Conservation (phyloP, 2,113 vertebrate genomes). For the Potamarius usumacintae region DNA sequence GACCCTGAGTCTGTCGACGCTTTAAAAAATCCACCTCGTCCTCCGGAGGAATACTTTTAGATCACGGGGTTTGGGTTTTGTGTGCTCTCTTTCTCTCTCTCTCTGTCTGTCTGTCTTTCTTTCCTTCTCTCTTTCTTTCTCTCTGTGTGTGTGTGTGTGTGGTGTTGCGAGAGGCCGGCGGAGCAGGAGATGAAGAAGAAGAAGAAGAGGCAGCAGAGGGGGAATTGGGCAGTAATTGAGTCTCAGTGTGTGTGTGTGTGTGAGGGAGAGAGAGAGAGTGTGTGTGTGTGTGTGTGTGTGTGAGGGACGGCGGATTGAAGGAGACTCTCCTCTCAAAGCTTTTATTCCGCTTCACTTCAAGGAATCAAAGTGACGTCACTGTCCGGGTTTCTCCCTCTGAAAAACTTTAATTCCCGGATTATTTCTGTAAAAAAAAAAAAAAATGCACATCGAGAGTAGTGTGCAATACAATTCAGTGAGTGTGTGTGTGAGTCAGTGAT, state of each 20-base stretch:
- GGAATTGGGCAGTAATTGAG: conserved; percentile 78
- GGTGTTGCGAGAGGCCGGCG: conserved; percentile 73
- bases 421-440: not conserved
- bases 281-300: conserved; percentile 67
- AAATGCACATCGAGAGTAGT: not conserved
- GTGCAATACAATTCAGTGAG: too few species aligned
- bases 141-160: conserved; percentile 49
- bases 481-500: too few species aligned
- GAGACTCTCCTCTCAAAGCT: conserved; percentile 85
- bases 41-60: conserved; percentile 68
- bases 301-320: conserved; percentile 85
- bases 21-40: conserved; percentile 28
- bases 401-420: conserved; percentile 73
- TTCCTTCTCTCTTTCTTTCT: conserved; percentile 53
- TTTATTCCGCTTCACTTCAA: conserved; percentile 91
- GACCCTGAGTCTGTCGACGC: not conserved
- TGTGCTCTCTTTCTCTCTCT: conserved; percentile 6
- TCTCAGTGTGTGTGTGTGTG: conserved; percentile 68
- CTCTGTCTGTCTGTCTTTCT: conserved; percentile 60
- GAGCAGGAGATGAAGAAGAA: conserved; percentile 76
- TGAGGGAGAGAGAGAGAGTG: conserved; percentile 44
- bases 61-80: not conserved
- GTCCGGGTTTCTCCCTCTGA: conserved; percentile 75
- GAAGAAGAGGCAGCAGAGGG: not conserved
- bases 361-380: conserved; percentile 92